These are phyloP conservation scores for Odontophorus gujanensis DNA, from an alignment of 2,113 vertebrate species.

Conservation along the genomic window DNA sequence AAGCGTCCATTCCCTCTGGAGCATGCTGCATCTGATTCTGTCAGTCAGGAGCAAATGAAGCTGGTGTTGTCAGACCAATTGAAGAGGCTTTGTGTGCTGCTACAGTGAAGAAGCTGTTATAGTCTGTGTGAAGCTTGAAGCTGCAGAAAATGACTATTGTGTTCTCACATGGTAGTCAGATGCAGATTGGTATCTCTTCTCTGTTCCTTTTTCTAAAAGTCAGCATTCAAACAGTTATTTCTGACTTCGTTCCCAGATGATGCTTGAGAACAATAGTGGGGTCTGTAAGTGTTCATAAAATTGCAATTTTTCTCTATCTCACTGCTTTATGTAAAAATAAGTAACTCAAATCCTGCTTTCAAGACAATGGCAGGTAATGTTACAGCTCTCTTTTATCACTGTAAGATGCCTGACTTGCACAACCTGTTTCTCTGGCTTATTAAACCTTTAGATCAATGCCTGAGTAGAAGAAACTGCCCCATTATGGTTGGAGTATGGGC, in stretches of 20 bases:
- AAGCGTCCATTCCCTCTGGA: slow-evolving; percentile 20
- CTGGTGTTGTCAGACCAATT: slow-evolving; percentile 11
- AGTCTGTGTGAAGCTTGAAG: not conserved
- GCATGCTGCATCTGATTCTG: slow-evolving; percentile 59
- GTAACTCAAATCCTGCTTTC: not conserved
- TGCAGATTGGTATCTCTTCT: not conserved
- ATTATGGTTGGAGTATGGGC: not conserved
- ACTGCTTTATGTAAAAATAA: not conserved
- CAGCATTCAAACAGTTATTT: not conserved
- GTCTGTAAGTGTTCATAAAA: not conserved
- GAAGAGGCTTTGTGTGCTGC: not conserved
- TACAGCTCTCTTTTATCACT: not conserved
- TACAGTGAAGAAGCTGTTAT: not conserved
- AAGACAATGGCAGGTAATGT: not conserved
- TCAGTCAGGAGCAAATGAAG: slow-evolving; percentile 52
- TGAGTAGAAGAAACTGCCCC: not conserved
- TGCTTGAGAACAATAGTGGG: not conserved
- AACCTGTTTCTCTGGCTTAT: not conserved
- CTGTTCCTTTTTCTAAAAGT: not conserved
- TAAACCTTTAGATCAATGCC: not conserved
- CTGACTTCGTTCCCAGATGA: not conserved
- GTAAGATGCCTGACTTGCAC: not conserved
- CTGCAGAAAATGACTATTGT: not conserved
- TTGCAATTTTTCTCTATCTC: not conserved
- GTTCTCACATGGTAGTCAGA: slow-evolving; percentile 1